Conservation (phyloP, 2,888 invertebrate genomes). For the Autographa gamma region DNA sequence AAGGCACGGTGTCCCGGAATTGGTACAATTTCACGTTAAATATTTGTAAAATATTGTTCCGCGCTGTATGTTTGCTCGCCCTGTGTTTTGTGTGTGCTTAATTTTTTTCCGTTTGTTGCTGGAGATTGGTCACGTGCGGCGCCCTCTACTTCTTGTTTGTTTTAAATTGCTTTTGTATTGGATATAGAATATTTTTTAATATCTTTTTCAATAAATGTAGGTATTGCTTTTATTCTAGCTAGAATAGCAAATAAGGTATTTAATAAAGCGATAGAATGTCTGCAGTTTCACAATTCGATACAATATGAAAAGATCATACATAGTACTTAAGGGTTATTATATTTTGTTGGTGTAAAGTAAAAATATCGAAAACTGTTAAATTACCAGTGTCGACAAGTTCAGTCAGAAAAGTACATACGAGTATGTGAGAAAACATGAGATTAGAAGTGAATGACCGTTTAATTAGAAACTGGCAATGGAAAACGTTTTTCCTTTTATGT, state of each 20-base stretch:
- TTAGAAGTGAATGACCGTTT: background rate
- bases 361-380: too few relatives aligned
- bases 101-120: slow-evolving; percentile 23
- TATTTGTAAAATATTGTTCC: slow-evolving; percentile 46
- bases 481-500: background rate
- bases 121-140: slow-evolving; percentile 16
- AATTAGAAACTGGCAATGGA: background rate
- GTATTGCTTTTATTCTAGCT: background rate
- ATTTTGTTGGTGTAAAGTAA: too few relatives aligned
- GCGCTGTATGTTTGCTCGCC: slow-evolving; percentile 23
- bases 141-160: slow-evolving; percentile 7
- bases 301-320: too few relatives aligned
- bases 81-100: slow-evolving; percentile 22
- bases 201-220: background rate
- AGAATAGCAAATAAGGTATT: too few relatives aligned
- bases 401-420: too few relatives aligned
- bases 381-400: too few relatives aligned
- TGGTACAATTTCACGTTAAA: slow-evolving; percentile 42
- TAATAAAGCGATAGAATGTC: too few relatives aligned
- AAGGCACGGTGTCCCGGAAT: slow-evolving; percentile 46
- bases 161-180: slow-evolving; percentile 5
- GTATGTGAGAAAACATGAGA: too few relatives aligned
- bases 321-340: too few relatives aligned
- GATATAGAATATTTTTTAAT: slow-evolving; percentile 14
- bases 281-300: too few relatives aligned